phyloP scores from a whole-genome alignment of 37 sponge, comb jelly and placozoan genomes.

The Aphrocallistes beatrix region DNA sequence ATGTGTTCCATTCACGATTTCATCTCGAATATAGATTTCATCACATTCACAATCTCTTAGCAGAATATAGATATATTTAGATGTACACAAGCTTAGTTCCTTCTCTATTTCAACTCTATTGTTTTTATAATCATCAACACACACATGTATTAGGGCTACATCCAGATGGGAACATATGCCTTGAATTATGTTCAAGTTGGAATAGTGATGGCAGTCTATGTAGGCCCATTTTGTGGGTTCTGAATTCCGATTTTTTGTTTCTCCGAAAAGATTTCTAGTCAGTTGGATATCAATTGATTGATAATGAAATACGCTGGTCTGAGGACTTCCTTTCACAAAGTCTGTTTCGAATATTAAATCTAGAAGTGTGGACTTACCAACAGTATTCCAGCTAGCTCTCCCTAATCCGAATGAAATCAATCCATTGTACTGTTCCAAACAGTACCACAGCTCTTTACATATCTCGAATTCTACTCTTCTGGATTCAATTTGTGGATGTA shows the following conservation, averaged over 20 bases:
- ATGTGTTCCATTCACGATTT: not conserved
- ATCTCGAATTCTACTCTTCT: not conserved
- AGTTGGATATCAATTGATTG: not conserved
- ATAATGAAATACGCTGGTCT: not conserved
- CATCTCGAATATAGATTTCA: not conserved
- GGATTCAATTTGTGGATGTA: not conserved
- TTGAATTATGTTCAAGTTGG: not conserved
- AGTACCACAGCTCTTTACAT: not conserved
- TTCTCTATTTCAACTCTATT: too few relatives aligned
- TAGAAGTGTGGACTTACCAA: not conserved
- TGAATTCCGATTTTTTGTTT: not conserved
- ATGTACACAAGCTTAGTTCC: too few relatives aligned
- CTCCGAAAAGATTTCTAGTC: constrained; percentile 1
- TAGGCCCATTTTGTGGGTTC: constrained; percentile 16
- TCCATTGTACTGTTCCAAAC: not conserved
- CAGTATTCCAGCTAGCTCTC: not conserved
- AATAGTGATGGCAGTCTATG: not conserved
- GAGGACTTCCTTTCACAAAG: not conserved
- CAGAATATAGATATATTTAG: not conserved
- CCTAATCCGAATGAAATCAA: not conserved
- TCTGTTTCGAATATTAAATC: not conserved
- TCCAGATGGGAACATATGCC: not conserved
- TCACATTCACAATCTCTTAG: not conserved
- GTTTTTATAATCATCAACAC: not conserved
- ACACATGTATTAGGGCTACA: not conserved